Evolutionary conservation across 2,113 vertebrate genomes (phyloP), one percentile per base, ranked within the genome.

Genomic region (Thermophis baileyi): DNA sequence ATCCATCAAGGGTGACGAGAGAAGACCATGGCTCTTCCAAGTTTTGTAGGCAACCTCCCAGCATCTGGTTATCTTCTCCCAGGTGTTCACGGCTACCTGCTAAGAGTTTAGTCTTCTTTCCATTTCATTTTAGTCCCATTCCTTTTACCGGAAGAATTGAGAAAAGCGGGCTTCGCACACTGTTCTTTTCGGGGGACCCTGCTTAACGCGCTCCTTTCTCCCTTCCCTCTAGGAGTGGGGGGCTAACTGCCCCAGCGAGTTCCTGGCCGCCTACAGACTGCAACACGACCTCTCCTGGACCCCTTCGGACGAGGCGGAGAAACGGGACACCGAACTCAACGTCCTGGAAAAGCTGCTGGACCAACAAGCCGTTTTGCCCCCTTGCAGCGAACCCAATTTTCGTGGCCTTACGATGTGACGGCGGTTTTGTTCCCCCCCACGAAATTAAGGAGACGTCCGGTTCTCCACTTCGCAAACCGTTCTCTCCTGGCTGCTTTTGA

Each of bases 231-330:
- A 99, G 99, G 99, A 99, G 94, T 99, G 99, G 99, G 99, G 99
- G 22, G 89, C 97, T 1, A 97, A 96, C 91, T 98, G 98, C 95
- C 99, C 99, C 88, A 99, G 99, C 1, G 95, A 97, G n/a, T 99
- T 99, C 94, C 97, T 99, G 0, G 98, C 98, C 12, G 98, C 98
- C 1, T 99, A 98, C 96, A 99, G 99, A 94, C 98, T 99, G 8
- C 99, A 99, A 85, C 97, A 98, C 0, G 99, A 99, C 97, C 98
- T 99, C 98, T 99, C 99, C 47, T 99, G 99, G 99, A 99, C 98
- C 40, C 98, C 98, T 0, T 92, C 96, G 6, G 98, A 99, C 5
- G 97, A 99, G 27, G 96, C 98, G 18, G 98, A 98, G 94, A 98
- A 98, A 93, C 98, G 97, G 91, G 99, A 99, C 20, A 96, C 98